Evolutionary conservation across 2,113 vertebrate genomes (phyloP), one percentile per base, ranked within the genome.

Genomic region (Dinomys branickii): DNA sequence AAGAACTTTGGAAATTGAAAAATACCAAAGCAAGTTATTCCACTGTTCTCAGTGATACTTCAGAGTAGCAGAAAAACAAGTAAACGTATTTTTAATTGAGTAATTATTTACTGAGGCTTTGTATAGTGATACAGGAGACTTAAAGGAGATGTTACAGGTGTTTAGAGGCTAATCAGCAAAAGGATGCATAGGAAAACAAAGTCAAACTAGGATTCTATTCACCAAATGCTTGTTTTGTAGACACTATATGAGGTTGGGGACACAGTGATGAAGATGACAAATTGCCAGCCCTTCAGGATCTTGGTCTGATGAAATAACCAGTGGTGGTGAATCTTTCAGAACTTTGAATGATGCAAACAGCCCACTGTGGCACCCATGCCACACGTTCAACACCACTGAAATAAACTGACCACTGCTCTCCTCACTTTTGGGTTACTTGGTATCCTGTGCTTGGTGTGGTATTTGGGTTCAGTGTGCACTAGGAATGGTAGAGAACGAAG

Each of bases 41-140:
- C 14, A 59, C 30, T 61, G 80, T 56, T 88, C 33, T 91, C 50
- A 89, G n/a, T n/a, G 22, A 85, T 8, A 75, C 82, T 50, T 86
- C 16, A 54, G 52, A 84, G 13, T 22, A 92, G 75, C 47, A 90
- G 82, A 59, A 92, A 44, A 90, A 38, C n/a, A 92, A 78, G 38
- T 44, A 61, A 61, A 61, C 28, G 7, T 26, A 10, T 4, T 56
- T 52, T 81, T 8, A 94, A 41, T 3, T 90, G 50, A 89, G 8
- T 94, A 91, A 81, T 80, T 88, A 80, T 80, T 96, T 92, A 95
- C 88, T 87, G n/a, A 94, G 16, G 50, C 77, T 94, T 56, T 85
- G 61, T 4, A 67, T 63, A 85, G 35, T 38, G 35, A 75, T 77
- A 35, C 33, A 11, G 67, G 63, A 81, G 26, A 65, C 2, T n/a